phyloP scores from a whole-genome alignment of 2,113 vertebrate species.

The Callithrix jacchus region DNA sequence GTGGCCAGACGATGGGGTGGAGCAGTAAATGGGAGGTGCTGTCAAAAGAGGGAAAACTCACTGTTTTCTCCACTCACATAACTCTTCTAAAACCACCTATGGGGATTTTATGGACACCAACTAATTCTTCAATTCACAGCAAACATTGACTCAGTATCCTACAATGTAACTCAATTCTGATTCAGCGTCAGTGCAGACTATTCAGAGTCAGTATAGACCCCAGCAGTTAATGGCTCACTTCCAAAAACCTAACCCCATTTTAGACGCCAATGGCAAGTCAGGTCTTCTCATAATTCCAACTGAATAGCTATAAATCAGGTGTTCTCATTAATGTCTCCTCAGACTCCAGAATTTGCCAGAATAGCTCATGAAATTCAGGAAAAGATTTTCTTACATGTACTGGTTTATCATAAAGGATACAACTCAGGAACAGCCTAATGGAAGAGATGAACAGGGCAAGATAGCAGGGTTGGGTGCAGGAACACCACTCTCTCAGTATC shows the following conservation, averaged over 20 bases:
- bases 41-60: background rate
- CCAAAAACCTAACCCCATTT: background rate
- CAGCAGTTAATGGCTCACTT: background rate
- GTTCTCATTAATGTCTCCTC: background rate
- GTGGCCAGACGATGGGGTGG: background rate
- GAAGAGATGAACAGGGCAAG: background rate
- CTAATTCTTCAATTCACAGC: background rate
- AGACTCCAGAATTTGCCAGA: background rate
- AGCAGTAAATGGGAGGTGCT: background rate
- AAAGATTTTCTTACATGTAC: background rate
- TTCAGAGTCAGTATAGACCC: background rate
- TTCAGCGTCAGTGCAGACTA: no score
- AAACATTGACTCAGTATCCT: background rate
- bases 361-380: background rate
- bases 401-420: background rate
- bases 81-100: background rate
- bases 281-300: background rate
- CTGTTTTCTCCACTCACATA: background rate
- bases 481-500: fast-evolving
- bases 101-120: background rate
- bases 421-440: background rate
- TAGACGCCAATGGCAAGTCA: background rate
- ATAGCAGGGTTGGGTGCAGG: background rate
- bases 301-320: background rate
- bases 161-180: background rate